phyloP scores from a whole-genome alignment of 2,888 invertebrate genomes.

The Unio pictorum region DNA sequence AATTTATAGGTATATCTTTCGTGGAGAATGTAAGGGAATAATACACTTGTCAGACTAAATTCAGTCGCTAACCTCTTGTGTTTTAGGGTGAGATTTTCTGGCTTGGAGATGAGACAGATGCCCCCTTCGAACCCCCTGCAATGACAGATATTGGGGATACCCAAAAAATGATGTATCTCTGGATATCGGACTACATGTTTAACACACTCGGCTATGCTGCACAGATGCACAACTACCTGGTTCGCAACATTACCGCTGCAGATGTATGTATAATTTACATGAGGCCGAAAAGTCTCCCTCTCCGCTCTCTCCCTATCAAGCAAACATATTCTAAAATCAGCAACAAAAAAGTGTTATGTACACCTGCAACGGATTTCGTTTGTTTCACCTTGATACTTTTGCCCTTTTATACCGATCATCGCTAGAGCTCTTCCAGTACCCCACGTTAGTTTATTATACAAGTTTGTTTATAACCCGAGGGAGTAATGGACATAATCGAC shows the following conservation, averaged over 20 bases:
- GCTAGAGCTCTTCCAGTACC: no score
- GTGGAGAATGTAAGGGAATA: no score
- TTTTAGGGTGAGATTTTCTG: slow-evolving; percentile 50
- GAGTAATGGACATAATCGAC: no score
- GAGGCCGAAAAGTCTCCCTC: no score
- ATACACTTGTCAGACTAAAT: no score
- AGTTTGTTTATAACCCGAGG: no score
- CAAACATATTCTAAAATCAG: not conserved
- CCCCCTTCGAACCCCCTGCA: slow-evolving; percentile 32
- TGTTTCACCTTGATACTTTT: no score
- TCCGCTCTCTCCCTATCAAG: no score
- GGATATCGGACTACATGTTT: slow-evolving; percentile 49
- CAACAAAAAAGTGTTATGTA: not conserved
- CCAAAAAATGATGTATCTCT: slow-evolving; percentile 47
- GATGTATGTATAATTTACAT: slow-evolving; percentile 33
- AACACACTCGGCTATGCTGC: slow-evolving; percentile 42
- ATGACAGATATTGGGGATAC: slow-evolving; percentile 27
- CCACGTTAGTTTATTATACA: no score
- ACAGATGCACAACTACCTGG: slow-evolving; percentile 40
- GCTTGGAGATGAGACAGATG: slow-evolving; percentile 25
- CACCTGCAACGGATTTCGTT: no score
- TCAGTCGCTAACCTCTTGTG: not conserved
- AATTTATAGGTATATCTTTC: no score
- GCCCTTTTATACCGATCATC: no score
- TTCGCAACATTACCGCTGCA: slow-evolving; percentile 42